Evolutionary conservation across 2,888 invertebrate genomes (phyloP).

Genomic region (Phrixothrix hirtus): DNA sequence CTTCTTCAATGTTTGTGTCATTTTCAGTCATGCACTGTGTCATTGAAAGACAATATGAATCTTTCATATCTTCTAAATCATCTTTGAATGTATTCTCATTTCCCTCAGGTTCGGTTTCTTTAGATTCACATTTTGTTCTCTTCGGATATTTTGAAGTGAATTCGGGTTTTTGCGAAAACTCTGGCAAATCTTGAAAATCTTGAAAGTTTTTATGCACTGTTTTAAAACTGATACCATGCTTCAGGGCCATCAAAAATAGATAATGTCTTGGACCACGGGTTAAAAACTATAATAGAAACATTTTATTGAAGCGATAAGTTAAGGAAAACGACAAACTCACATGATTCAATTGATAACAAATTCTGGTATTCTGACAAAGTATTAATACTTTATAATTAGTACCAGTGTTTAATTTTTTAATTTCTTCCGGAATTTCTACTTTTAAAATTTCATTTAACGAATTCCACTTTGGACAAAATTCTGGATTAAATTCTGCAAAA

Average conservation of each 20-base stretch:
- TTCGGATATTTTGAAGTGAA: slow-evolving; percentile 21
- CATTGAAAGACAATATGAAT: slow-evolving; percentile 72
- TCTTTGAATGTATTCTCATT: slow-evolving; percentile 44
- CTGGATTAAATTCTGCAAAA: slow-evolving; percentile 73
- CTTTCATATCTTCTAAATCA: slow-evolving; percentile 59
- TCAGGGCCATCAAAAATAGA: slow-evolving; percentile 65
- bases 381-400: slow-evolving; percentile 77
- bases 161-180: slow-evolving; percentile 42
- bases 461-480: slow-evolving; percentile 90
- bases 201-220: slow-evolving; percentile 60
- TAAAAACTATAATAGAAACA: slow-evolving; percentile 60
- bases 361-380: slow-evolving; percentile 80
- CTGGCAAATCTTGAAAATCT: slow-evolving; percentile 41
- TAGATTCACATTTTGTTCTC: slow-evolving; percentile 27
- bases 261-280: slow-evolving; percentile 68
- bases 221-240: slow-evolving; percentile 63
- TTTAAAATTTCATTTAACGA: slow-evolving; percentile 78
- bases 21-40: slow-evolving; percentile 58
- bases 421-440: slow-evolving; percentile 78
- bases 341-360: slow-evolving; percentile 79
- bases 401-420: slow-evolving; percentile 57
- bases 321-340: no score
- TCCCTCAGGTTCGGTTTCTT: slow-evolving; percentile 28
- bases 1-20: slow-evolving; percentile 24
- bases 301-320: no score